Conservation (phyloP, 2,888 invertebrate genomes). For the Drosophila neonasuta region DNA sequence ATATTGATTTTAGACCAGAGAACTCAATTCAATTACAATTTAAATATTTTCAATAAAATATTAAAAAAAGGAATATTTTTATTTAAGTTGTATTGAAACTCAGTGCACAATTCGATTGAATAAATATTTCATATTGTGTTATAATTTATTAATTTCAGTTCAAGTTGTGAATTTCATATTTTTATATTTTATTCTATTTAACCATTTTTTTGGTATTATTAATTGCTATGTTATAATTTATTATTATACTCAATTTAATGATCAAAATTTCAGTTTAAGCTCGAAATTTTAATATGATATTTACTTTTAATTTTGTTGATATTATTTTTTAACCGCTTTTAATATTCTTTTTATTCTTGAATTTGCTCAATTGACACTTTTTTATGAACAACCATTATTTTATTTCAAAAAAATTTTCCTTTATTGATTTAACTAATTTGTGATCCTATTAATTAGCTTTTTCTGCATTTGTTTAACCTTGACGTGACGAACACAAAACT, state of each 20-base stretch:
- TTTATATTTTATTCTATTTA: neutral
- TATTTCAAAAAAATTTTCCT: neutral
- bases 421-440: neutral
- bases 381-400: neutral
- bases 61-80: too few species aligned
- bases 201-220: neutral
- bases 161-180: too few species aligned
- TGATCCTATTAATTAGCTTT: neutral
- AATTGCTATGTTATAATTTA: too few species aligned
- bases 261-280: too few species aligned
- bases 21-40: neutral
- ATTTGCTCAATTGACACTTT: too few species aligned
- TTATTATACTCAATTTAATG: too few species aligned
- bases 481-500: constrained; percentile 17
- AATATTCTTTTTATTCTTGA: neutral
- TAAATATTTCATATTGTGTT: too few species aligned
- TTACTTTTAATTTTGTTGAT: neutral
- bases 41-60: neutral
- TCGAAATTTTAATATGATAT: too few species aligned
- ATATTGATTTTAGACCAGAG: neutral
- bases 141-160: too few species aligned
- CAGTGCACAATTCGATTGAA: too few species aligned
- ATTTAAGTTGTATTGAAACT: too few species aligned
- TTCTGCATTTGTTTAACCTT: constrained; percentile 12
- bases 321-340: neutral